Base-by-base conservation (phyloP, 2,888 invertebrate species). In the Ophraella communa region DNA sequence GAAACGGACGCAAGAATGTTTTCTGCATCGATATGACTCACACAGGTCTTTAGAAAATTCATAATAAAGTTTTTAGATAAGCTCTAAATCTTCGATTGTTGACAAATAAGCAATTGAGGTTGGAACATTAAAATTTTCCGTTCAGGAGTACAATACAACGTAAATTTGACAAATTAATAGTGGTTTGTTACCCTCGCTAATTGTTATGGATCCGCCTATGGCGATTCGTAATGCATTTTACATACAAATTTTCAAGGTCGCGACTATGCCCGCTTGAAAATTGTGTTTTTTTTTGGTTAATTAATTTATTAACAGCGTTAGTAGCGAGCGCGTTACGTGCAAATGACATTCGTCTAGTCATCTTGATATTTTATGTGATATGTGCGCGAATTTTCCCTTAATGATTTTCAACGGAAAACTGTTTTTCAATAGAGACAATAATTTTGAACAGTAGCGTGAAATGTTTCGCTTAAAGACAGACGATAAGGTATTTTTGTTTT, bases 161-260 rank as follows among this genome's bases (percentile, higher is more conserved):
- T n/a, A n/a, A n/a, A n/a, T n/a, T n/a, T n/a, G n/a, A n/a, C n/a
- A n/a, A n/a, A n/a, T n/a, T n/a, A n/a, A n/a, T n/a, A 8, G 11
- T 30, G 11, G 7, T 10, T 24, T 11, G 33, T 10, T 33, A 33
- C 10, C 33, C n/a, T 33, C 4, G 2, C 4, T 1, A 39, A 7
- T 39, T 14, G 14, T 7, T n/a, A 14, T 7, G 17, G 5, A 49
- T 23, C 23, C 57, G 57, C 49, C 35, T 17, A 47, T 57, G 57
- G n/a, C 10, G 20, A 23, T 1, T 2, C 8, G 30, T 21, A 21
- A 62, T 65, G 68, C 65, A 69, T 61, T 67, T 69, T 60, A 60
- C 64, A 62, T 60, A 64, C 64, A 55, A 65, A 51, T 39, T 49
- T 60, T 55, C 71, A 69, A 71, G 71, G 71, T 21, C 64, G 27